Evolutionary conservation across 2,797 vertebrate genomes (phyloP).

Genomic region (Rhyacichthys aspro): DNA sequence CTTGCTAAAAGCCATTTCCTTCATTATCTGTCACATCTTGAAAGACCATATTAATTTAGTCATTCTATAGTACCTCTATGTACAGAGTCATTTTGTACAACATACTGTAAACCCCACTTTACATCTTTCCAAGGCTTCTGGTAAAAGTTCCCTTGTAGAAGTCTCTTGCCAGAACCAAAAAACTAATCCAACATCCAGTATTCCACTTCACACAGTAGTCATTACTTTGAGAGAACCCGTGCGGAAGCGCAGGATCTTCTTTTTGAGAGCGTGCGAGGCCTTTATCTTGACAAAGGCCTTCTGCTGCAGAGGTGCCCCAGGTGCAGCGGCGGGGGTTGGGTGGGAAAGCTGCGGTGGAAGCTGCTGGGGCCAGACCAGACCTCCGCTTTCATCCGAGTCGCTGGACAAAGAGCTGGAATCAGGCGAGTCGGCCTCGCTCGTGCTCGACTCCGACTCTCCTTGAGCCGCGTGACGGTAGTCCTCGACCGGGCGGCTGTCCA

Average conservation of each 20-base stretch:
- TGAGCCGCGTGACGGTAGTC: constrained; percentile 54
- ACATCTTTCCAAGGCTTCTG: neutral
- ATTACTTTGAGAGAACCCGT: constrained; percentile 91
- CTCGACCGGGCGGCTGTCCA: constrained; percentile 62
- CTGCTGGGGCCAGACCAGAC: constrained; percentile 89
- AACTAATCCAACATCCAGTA: neutral
- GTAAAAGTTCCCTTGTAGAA: neutral
- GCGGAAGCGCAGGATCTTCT: constrained; percentile 90
- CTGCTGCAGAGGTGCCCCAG: constrained; percentile 73
- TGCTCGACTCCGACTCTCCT: constrained; percentile 85
- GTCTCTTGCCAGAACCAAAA: neutral
- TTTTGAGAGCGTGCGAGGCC: constrained; percentile 90
- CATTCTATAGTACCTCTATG: constrained; percentile 1
- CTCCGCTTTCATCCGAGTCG: constrained; percentile 86
- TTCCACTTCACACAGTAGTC: constrained; percentile 85
- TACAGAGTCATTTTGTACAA: constrained; percentile 13
- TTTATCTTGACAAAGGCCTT: constrained; percentile 92
- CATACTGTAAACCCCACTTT: neutral
- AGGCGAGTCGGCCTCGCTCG: constrained; percentile 84
- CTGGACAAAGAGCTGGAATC: constrained; percentile 85
- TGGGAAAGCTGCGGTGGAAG: constrained; percentile 80
- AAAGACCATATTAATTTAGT: neutral
- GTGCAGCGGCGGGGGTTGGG: constrained; percentile 59
- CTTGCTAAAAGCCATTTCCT: constrained; percentile 16
- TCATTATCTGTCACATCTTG: constrained; percentile 9